Evolutionary conservation across 1,140 invertebrate genomes (phyloP).

Genomic region (Planococcus citri): DNA sequence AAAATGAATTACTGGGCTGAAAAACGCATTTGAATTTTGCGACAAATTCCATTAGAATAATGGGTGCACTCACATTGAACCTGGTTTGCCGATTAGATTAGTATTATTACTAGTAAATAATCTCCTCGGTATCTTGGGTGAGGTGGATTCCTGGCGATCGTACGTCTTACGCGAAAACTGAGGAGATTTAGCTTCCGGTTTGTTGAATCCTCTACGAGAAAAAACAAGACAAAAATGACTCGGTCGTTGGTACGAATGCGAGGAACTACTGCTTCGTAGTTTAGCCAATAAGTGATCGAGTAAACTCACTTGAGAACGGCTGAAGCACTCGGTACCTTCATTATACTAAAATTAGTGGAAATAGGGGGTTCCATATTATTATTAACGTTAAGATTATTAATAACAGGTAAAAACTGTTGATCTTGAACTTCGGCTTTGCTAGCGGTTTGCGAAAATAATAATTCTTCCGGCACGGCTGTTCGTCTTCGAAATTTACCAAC

Average conservation of each 20-base stretch:
- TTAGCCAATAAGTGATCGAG: no score
- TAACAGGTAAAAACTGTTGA: slow-evolving; percentile 9
- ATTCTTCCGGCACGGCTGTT: slow-evolving; percentile 11
- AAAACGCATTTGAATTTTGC: not conserved
- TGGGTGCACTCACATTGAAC: slow-evolving; percentile 33
- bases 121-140: slow-evolving; percentile 27
- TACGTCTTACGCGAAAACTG: slow-evolving; percentile 26
- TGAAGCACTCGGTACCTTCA: slow-evolving; percentile 11
- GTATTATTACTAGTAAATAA: slow-evolving; percentile 26
- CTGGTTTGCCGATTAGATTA: slow-evolving; percentile 26
- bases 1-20: not conserved
- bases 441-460: not conserved
- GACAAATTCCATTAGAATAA: not conserved
- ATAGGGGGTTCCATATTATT: not conserved
- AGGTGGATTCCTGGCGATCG: slow-evolving; percentile 32
- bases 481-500: slow-evolving; percentile 9
- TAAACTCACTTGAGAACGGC: slow-evolving; percentile 17
- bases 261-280: no score
- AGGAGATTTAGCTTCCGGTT: not conserved
- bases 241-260: not conserved
- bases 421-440: not conserved
- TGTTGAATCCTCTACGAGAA: not conserved
- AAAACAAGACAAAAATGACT: not conserved
- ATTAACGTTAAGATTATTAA: slow-evolving; percentile 12
- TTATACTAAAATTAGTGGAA: slow-evolving; percentile 1